Evolutionary conservation across 2,113 vertebrate genomes (phyloP).

Genomic region (Esox niger): DNA sequence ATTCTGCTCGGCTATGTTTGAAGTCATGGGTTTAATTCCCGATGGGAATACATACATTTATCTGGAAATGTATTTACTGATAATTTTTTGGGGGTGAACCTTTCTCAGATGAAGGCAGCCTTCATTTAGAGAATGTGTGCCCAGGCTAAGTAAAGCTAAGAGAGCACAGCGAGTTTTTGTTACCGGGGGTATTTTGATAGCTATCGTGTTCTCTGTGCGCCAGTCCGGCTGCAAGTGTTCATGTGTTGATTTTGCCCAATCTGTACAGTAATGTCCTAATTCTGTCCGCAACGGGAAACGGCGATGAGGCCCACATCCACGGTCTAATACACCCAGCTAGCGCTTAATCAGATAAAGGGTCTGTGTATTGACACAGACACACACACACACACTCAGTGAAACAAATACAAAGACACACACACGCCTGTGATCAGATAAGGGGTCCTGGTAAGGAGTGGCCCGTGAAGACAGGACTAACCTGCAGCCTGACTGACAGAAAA

Average conservation of each 20-base stretch:
- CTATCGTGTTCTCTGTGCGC: conserved; percentile 53
- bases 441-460: conserved; percentile 14
- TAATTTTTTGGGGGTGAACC: no score
- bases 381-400: no score
- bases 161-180: conserved; percentile 57
- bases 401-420: no score
- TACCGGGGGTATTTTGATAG: conserved; percentile 53
- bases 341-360: not conserved
- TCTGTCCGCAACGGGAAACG: conserved; percentile 41
- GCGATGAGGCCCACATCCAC: conserved; percentile 31
- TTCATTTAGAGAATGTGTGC: conserved; percentile 16
- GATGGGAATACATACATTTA: not conserved
- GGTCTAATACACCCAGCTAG: not conserved
- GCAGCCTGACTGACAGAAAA: conserved; percentile 20
- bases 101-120: conserved; percentile 28
- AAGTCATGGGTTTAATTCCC: not conserved
- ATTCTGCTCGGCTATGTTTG: not conserved
- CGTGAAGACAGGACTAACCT: conserved; percentile 26
- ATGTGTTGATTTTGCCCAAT: conserved; percentile 20
- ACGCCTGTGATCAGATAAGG: conserved; percentile 4
- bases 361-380: no score
- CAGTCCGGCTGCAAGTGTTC: conserved; percentile 32
- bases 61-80: conserved; percentile 11
- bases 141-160: conserved; percentile 31
- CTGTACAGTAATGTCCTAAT: conserved; percentile 30